Evolutionary conservation across 2,797 vertebrate species (phyloP).

Genomic region (Sus cebifrons): DNA sequence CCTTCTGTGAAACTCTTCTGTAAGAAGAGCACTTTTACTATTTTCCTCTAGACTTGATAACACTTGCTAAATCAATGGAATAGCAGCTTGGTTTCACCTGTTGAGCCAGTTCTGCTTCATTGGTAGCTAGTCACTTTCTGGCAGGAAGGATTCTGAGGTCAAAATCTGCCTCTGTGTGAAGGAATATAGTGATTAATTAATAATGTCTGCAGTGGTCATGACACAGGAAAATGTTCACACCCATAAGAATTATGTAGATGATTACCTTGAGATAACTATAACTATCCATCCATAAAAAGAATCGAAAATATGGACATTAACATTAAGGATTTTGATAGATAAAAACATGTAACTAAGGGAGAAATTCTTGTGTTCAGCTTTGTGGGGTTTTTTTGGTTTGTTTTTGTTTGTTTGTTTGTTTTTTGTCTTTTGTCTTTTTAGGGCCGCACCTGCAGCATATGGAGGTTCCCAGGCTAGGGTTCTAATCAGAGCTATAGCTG

Average conservation of each 20-base stretch:
- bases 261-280: neutral
- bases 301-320: neutral
- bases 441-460: no score
- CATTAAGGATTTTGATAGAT: neutral
- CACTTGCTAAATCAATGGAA: neutral
- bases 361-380: neutral
- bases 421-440: no score
- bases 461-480: no score
- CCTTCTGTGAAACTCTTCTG: neutral
- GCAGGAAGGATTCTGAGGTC: neutral
- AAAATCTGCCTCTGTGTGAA: neutral
- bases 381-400: no score
- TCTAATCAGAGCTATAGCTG: no score
- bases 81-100: neutral
- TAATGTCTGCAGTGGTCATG: neutral
- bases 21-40: neutral
- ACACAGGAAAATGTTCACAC: neutral
- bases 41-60: neutral
- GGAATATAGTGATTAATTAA: neutral
- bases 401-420: no score
- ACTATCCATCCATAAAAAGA: neutral
- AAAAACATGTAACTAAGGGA: neutral
- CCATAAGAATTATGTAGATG: neutral
- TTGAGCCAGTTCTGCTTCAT: neutral
- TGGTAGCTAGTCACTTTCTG: neutral